Evolutionary conservation across 2,888 invertebrate species (phyloP), one percentile per base, ranked within the genome.

Genomic region (Macrosiphum euphorbiae): DNA sequence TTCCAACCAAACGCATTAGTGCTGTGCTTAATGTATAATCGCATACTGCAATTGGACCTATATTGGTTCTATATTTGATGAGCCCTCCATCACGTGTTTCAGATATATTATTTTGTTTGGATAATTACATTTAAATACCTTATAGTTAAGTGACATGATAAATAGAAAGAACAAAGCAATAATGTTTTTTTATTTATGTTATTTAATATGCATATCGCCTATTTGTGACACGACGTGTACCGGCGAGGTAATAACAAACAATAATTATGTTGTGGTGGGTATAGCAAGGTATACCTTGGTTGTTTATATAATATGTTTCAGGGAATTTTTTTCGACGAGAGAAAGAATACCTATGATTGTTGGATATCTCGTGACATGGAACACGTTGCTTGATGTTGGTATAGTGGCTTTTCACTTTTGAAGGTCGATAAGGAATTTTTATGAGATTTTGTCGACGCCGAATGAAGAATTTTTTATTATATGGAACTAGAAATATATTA

Each of bases 371-470:
- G 16, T n/a, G n/a, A 67, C n/a, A 20, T 24, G 67, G 13, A 16
- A 5, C 5, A 5, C 5, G 67, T 67, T 35, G 16, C n/a, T 55
- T 55, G 55, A 24, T 20, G 16, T 55, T 20, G 4, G 55, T 55
- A 20, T 55, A 20, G 55, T 55, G 55, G 7, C 55, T 55, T 3
- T 52, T 52, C n/a, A 16, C 67, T 67, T 78, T 35, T 78, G 78
- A 78, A 78, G 78, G 78, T 78, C 78, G 78, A 78, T 78, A 20
- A 20, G 20, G 78, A 78, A 78, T 78, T 78, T 78, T 78, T 78
- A 78, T 78, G 78, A 78, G 78, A 20, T 78, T 35, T 78, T 16
- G 78, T 78, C 20, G 20, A 35, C 78, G 20, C 78, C 78, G 78
- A 20, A 10, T 78, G 78, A 7, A 78, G 78, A 52, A 20, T 52